These are phyloP conservation scores for Pseudomugil gertrudae DNA, from an alignment of 2,797 vertebrate species.

Conservation along the genomic window DNA sequence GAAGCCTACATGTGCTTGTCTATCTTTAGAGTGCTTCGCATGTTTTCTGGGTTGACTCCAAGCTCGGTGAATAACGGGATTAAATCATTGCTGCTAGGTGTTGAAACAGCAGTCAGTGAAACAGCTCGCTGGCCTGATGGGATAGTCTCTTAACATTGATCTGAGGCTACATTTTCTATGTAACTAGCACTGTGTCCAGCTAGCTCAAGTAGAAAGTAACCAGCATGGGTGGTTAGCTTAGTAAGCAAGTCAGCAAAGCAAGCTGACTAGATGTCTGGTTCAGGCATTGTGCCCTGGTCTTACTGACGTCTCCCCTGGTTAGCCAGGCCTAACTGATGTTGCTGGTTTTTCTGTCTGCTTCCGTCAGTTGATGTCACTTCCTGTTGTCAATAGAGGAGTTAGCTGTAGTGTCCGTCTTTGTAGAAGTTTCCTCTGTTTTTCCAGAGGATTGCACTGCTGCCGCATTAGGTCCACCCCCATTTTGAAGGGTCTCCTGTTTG, in stretches of 20 bases:
- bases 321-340: constrained; percentile 43
- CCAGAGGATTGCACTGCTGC: constrained; percentile 77
- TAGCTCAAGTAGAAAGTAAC: constrained; percentile 40
- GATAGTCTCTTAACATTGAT: constrained; percentile 28
- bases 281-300: constrained; percentile 43
- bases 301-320: constrained; percentile 29
- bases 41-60: constrained; percentile 17
- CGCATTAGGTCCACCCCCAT: constrained; percentile 82
- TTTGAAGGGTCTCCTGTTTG: constrained; percentile 93
- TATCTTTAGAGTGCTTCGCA: constrained; percentile 31
- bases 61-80: constrained; percentile 11
- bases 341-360: constrained; percentile 38
- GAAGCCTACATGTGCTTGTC: constrained; percentile 21
- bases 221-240: constrained; percentile 31
- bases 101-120: constrained; percentile 14
- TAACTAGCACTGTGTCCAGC: constrained; percentile 38
- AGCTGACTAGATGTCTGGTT: constrained; percentile 56
- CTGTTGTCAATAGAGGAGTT: constrained; percentile 60
- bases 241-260: constrained; percentile 37
- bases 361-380: constrained; percentile 66
- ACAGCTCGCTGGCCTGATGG: constrained; percentile 22
- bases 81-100: not conserved
- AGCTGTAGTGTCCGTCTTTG: constrained; percentile 69
- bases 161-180: constrained; percentile 57
- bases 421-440: constrained; percentile 63